Evolutionary conservation across 2,888 invertebrate genomes (phyloP), one percentile per base, ranked within the genome.

Genomic region (Liposcelis brunnea): DNA sequence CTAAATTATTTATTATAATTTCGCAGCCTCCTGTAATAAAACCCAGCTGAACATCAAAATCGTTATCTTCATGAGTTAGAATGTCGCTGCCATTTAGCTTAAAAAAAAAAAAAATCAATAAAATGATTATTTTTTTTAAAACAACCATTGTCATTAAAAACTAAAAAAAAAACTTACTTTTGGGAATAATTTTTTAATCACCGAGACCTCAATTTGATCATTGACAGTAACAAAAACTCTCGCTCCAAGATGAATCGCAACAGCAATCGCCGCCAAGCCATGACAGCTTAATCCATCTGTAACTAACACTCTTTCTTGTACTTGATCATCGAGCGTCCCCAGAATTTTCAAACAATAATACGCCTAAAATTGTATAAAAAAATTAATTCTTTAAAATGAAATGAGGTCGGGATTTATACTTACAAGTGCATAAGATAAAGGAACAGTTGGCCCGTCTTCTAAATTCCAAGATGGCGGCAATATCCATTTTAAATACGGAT

Each of bases 221-320:
- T 58, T 69, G 33, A 71, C 70, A 5, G 72, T 72, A 7, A 71
- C 71, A 56, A 55, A 66, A 2, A 66, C 67, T 48, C 64, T 62
- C 55, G 71, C 71, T 11, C 65, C 66, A 52, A 62, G 56, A 49
- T 61, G 59, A 11, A 72, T 60, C 11, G 71, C 71, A 46, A 74
- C 67, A 36, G 68, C 59, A 48, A 74, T 73, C 46, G 72, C 71
- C 7, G 73, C 73, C 58, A 73, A 72, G 5, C 73, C 73, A 6
- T 70, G 70, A 19, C 68, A 69, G 16, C 69, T 70, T 53, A 66
- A 65, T 6, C 68, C 70, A 18, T 68, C 65, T 52, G 70, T 70
- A 36, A 71, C 64, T 6, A 70, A 59, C 2, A 70, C 65, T 15
- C 55, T 55, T 50, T 69, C 66, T 7, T 66, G 63, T 44, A 52